Conservation (phyloP, 2,797 vertebrate species). For the Adrianichthys oophorus region DNA sequence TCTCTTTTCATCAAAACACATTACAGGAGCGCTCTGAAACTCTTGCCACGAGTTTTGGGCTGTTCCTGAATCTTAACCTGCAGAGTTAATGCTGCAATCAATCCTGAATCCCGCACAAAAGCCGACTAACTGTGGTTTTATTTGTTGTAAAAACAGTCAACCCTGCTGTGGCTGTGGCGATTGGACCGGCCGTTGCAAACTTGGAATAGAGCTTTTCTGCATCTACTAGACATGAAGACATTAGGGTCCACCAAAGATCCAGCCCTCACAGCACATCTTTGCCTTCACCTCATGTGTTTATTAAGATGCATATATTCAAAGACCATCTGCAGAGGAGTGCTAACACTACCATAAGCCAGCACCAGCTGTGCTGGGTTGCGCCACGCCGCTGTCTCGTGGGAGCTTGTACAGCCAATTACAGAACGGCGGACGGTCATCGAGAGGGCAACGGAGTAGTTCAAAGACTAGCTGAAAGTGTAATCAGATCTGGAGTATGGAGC, state of each 20-base stretch:
- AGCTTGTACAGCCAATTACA: slow-evolving; percentile 43
- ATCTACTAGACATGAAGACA: slow-evolving; percentile 1
- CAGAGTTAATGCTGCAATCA: neutral
- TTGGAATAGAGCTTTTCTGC: neutral
- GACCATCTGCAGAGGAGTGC: slow-evolving; percentile 30
- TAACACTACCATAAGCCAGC: slow-evolving; percentile 11
- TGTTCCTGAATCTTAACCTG: neutral
- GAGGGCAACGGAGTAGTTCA: slow-evolving; percentile 39
- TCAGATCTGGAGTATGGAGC: slow-evolving; percentile 18
- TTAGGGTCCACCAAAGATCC: slow-evolving; percentile 1
- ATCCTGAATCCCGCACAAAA: neutral
- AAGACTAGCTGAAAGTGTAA: slow-evolving; percentile 33
- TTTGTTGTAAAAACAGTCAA: too few relatives aligned
- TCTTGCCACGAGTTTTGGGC: too few relatives aligned
- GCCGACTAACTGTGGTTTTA: too few relatives aligned
- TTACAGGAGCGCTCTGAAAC: neutral
- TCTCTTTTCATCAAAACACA: neutral
- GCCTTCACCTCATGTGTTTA: slow-evolving; percentile 30
- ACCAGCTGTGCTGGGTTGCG: slow-evolving; percentile 26
- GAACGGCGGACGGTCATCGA: slow-evolving; percentile 24
- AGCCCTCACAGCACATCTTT: slow-evolving; percentile 16
- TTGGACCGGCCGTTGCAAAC: neutral
- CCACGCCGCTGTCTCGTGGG: slow-evolving; percentile 18
- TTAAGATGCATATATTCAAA: slow-evolving; percentile 19
- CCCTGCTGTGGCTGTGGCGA: too few relatives aligned